phyloP scores from a whole-genome alignment of 2,797 vertebrate species.

The Numenius phaeopus region DNA sequence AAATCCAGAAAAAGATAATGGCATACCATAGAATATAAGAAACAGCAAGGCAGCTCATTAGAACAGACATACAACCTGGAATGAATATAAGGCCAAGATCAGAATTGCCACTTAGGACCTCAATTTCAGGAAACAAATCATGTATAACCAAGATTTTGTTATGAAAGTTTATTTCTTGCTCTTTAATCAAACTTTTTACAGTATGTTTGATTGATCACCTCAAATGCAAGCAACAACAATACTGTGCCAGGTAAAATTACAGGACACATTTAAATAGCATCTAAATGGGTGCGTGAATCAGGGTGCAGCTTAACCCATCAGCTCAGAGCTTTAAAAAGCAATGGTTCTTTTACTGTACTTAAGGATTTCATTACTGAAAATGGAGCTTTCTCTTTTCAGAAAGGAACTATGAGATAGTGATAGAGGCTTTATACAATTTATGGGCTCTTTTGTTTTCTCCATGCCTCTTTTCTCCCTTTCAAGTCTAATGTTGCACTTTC shows the following conservation, averaged over 20 bases:
- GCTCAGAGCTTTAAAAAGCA: background rate
- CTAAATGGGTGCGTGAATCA: background rate
- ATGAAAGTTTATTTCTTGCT: slow-evolving; percentile 49
- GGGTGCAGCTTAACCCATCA: background rate
- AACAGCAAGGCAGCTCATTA: slow-evolving; percentile 23
- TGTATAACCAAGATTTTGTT: slow-evolving; percentile 30
- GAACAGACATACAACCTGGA: background rate
- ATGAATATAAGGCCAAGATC: slow-evolving; percentile 41
- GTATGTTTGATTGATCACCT: slow-evolving; percentile 51
- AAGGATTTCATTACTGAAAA: background rate
- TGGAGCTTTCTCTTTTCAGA: background rate
- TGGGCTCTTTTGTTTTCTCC: background rate
- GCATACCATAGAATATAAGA: background rate
- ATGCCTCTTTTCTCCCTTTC: background rate
- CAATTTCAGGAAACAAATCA: slow-evolving; percentile 66
- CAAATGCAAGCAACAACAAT: slow-evolving; percentile 4
- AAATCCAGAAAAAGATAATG: slow-evolving; percentile 38
- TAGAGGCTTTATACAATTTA: background rate
- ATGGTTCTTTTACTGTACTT: background rate
- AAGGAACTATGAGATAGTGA: background rate
- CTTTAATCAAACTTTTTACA: slow-evolving; percentile 47
- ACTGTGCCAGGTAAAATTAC: slow-evolving; percentile 2
- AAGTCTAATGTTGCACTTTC: background rate
- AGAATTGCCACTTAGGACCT: slow-evolving; percentile 51
- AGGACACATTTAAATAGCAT: background rate